These are phyloP conservation scores for Diplodus sargus DNA, from an alignment of 2,797 vertebrate species.

Conservation along the genomic window DNA sequence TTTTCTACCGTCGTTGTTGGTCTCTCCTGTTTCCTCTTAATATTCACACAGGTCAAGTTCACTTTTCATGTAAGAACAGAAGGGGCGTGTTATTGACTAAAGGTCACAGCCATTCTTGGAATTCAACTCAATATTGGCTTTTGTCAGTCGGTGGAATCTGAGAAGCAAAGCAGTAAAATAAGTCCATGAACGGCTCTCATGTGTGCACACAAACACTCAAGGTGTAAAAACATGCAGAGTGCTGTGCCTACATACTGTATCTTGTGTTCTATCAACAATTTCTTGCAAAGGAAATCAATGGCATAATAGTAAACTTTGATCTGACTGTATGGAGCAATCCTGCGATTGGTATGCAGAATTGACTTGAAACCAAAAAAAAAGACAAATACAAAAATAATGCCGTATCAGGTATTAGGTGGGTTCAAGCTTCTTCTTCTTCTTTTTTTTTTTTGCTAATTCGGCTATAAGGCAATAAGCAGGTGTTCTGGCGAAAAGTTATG, in stretches of 20 bases:
- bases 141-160: not conserved
- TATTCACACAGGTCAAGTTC: slow-evolving; percentile 27
- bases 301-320: not conserved
- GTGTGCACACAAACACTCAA: not conserved
- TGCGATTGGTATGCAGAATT: too few species aligned
- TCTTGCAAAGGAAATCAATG: not conserved
- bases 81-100: not conserved
- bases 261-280: not conserved
- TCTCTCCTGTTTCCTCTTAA: slow-evolving; percentile 1
- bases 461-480: too few species aligned
- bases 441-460: too few species aligned
- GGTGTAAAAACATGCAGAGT: not conserved
- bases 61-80: slow-evolving; percentile 35
- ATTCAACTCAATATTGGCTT: not conserved
- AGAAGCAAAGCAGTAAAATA: not conserved
- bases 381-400: not conserved
- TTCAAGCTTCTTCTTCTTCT: too few species aligned
- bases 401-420: not conserved
- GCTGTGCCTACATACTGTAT: too few species aligned
- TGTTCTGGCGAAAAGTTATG: too few species aligned
- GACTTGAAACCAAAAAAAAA: too few species aligned
- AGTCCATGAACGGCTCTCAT: not conserved
- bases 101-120: not conserved
- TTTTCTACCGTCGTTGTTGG: slow-evolving; percentile 38
- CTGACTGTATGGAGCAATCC: not conserved